Evolutionary conservation across 2,888 invertebrate species (phyloP).

Genomic region (Acanthacorydalis orientalis): DNA sequence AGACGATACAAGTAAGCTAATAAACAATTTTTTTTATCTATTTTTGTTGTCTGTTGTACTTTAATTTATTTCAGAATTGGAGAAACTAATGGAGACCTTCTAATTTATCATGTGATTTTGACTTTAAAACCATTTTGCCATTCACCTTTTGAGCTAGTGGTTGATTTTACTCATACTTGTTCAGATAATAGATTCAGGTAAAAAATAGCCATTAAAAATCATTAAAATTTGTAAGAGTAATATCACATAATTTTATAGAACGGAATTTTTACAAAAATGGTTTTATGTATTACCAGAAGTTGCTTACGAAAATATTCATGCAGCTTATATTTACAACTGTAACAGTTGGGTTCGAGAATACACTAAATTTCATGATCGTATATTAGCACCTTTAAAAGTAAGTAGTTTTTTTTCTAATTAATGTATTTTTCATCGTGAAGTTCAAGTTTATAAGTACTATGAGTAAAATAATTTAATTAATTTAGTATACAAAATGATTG

Average conservation of each 20-base stretch:
- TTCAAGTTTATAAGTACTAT: constrained; percentile 1
- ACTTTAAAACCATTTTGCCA: constrained; percentile 92
- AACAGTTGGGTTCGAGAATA: constrained; percentile 97
- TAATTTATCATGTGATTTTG: constrained; percentile 91
- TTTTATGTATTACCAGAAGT: constrained; percentile 87
- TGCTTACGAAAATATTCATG: constrained; percentile 80
- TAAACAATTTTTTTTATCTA: not conserved
- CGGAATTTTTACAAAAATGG: constrained; percentile 95
- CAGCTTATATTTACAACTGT: constrained; percentile 92
- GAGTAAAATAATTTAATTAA: not conserved
- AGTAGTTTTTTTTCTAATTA: too few species aligned
- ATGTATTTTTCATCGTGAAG: too few species aligned
- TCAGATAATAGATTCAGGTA: constrained; percentile 51
- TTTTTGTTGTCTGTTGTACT: not conserved
- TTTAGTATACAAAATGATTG: too few species aligned
- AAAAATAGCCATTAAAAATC: too few species aligned
- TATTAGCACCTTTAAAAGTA: constrained; percentile 75
- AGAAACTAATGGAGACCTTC: constrained; percentile 87
- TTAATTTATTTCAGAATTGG: constrained; percentile 52
- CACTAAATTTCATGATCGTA: constrained; percentile 89
- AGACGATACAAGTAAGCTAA: constrained; percentile 78
- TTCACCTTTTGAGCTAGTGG: constrained; percentile 90
- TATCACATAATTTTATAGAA: constrained; percentile 30
- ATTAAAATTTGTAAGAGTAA: too few species aligned
- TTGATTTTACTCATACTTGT: constrained; percentile 94